Conservation (phyloP, 2,113 vertebrate species). For the Tautogolabrus adspersus region DNA sequence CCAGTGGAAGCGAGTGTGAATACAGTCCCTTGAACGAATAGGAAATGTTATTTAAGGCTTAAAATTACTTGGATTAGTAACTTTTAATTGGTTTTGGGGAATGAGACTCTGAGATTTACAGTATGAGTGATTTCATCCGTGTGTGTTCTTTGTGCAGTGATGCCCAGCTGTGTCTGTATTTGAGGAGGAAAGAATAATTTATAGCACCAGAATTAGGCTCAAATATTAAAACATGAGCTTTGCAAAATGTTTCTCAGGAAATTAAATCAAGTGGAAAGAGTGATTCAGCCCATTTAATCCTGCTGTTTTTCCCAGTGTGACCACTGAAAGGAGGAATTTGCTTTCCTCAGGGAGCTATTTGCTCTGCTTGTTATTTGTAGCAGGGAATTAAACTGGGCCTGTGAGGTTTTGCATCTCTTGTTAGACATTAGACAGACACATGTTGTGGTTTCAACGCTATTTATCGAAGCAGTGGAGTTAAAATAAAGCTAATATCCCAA, state of each 20-base stretch:
- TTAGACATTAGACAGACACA: conserved; percentile 22
- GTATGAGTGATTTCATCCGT: conserved; percentile 20
- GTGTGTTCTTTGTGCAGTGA: conserved; percentile 3
- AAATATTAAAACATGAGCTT: conserved; percentile 15
- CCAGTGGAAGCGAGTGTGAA: not conserved
- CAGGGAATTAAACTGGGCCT: conserved; percentile 13
- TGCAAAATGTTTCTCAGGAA: conserved; percentile 8
- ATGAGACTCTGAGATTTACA: conserved; percentile 17
- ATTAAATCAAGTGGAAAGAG: conserved; percentile 4
- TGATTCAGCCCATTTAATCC: not conserved
- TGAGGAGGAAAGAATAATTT: not conserved
- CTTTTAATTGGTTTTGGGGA: not conserved
- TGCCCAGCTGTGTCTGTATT: not conserved
- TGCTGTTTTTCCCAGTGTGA: not conserved
- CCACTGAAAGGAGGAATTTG: not conserved
- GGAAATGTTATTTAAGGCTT: conserved; percentile 25
- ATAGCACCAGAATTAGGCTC: not conserved
- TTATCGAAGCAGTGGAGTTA: not conserved
- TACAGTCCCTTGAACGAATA: conserved; percentile 6
- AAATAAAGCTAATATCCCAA: not conserved
- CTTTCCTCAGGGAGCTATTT: conserved; percentile 23
- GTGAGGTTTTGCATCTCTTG: conserved; percentile 10
- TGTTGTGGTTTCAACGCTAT: conserved; percentile 10
- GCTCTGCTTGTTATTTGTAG: conserved; percentile 29
- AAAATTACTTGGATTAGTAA: conserved; percentile 26